A percentile compares a stretch with the other conserved stretches of the same genome.
phyloP scores from a whole-genome alignment of 2,888 invertebrate species.

The Philopedon plagiatum region DNA sequence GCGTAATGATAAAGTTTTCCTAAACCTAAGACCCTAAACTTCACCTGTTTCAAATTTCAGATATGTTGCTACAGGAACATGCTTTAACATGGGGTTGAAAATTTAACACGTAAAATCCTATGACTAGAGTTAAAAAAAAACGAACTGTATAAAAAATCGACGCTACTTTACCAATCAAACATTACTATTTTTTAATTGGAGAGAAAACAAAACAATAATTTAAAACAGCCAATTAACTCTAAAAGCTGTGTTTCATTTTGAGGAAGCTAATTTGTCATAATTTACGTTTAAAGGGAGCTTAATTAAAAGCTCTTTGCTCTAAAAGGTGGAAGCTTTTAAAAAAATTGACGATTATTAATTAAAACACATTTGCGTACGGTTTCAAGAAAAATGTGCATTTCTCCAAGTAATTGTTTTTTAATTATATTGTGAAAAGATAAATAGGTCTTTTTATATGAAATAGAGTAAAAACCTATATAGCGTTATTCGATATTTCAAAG shows the following conservation, averaged over 20 bases:
- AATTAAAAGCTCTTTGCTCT: slow-evolving; percentile 23
- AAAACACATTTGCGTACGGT: background rate
- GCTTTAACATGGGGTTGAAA: too few relatives aligned
- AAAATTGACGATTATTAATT: slow-evolving; percentile 32
- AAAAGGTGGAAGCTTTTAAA: slow-evolving; percentile 19
- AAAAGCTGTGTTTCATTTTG: slow-evolving; percentile 11
- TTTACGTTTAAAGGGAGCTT: slow-evolving; percentile 9
- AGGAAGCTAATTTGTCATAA: slow-evolving; percentile 12
- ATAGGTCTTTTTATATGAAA: background rate
- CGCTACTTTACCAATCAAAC: too few relatives aligned
- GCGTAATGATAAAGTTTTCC: too few relatives aligned
- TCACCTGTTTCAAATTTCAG: too few relatives aligned
- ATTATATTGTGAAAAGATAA: background rate
- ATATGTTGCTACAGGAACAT: too few relatives aligned
- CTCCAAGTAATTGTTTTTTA: background rate
- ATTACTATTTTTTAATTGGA: too few relatives aligned
- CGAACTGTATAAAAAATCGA: too few relatives aligned
- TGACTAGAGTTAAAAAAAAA: too few relatives aligned
- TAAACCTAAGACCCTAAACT: too few relatives aligned
- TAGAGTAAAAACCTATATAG: background rate
- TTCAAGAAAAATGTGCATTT: background rate
- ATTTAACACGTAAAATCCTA: too few relatives aligned
- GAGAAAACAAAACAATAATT: background rate
- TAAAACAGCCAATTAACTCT: background rate
- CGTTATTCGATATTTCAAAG: too few relatives aligned